Evolutionary conservation across 2,113 vertebrate genomes (phyloP), one percentile per base, ranked within the genome.

Genomic region (Circaetus cinerascens): DNA sequence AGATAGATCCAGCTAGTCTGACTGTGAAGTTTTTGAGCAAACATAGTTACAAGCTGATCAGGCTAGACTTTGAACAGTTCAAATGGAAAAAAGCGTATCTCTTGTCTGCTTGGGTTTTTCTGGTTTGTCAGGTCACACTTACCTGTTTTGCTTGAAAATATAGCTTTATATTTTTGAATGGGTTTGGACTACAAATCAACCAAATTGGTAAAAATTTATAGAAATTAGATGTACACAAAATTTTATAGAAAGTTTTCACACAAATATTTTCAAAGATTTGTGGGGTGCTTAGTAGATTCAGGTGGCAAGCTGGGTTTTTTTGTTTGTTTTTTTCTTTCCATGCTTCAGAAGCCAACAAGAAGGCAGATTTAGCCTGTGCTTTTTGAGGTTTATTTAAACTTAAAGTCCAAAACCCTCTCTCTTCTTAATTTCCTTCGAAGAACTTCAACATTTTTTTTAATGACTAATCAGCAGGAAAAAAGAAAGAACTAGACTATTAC

Each of bases 21-120:
- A 30, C 62, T 55, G 19, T 50, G 40, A 55, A 66, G 17, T 15
- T 56, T 81, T 71, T 79, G 67, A 75, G 41, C 56, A 63, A 43
- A 46, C 16, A 46, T 5, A 51, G 13, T 38, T 73, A n/a, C 29
- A 34, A 56, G 27, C 13, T 46, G 40, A 56, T 51, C 1, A 6
- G 68, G 17, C 43, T 72, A 68, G 48, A 40, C 15, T n/a, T 48
- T 26, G 27, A 63, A 68, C 10, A 57, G 18, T 26, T 56, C 20
- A 29, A 26, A 32, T 27, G 13, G 11, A 43, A 73, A 73, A 78
- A 62, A 43, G 2, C 0, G 0, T 51, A 53, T 51, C 19, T 6
- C 12, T 67, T 80, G 13, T n/a, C 45, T 85, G 62, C 41, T 84
- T 43, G 21, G 17, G 14, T 55, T 73, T 78, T 78, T 69, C 40